Conservation (phyloP, 2,888 invertebrate species). For the Latrodectus hesperus region DNA sequence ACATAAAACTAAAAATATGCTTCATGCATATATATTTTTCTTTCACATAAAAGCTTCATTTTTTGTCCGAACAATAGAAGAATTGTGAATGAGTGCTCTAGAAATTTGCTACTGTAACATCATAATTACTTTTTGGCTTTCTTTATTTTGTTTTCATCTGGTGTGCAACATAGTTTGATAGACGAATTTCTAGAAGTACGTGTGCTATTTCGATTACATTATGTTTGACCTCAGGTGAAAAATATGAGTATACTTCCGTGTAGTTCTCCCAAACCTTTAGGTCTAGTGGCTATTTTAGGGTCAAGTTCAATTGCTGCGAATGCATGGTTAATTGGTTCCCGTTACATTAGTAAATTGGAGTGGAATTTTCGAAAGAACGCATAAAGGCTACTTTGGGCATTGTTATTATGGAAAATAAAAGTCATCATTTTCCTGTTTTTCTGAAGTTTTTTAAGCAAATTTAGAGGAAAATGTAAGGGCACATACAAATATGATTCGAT, state of each 20-base stretch:
- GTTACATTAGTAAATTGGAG: neutral
- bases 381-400: neutral
- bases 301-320: constrained; percentile 22
- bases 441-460: too few species aligned
- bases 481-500: too few species aligned
- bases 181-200: neutral
- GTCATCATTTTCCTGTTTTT: too few species aligned
- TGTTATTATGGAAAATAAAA: neutral
- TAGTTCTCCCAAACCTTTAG: neutral
- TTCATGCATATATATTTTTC: too few species aligned
- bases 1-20: too few species aligned
- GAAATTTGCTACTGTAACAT: too few species aligned
- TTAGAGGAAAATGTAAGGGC: too few species aligned
- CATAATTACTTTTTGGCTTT: too few species aligned
- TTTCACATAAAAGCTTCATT: too few species aligned
- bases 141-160: too few species aligned
- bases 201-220: neutral
- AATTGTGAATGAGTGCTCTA: too few species aligned
- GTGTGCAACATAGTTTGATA: neutral
- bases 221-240: constrained; percentile 26
- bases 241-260: constrained; percentile 20
- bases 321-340: neutral
- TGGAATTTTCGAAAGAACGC: neutral
- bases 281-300: constrained; percentile 5
- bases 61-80: too few species aligned